A percentile compares a stretch with the other conserved stretches of the same genome.
phyloP scores from a whole-genome alignment of 2,797 vertebrate species.

The Ctenopoma kingsleyae region DNA sequence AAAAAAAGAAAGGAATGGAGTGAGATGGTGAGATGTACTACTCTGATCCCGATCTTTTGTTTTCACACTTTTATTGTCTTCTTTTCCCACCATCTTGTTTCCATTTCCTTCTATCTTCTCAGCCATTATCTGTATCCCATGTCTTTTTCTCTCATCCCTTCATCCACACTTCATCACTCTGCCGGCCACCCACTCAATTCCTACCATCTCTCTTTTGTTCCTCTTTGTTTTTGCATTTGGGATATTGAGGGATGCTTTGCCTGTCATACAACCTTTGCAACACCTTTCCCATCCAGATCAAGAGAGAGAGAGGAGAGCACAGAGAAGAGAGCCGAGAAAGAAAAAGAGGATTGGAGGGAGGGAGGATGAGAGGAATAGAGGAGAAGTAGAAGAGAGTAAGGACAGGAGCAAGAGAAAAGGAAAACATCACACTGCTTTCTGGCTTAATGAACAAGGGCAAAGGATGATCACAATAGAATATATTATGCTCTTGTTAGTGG shows the following conservation, averaged over 20 bases:
- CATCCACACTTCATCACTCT: slow-evolving; percentile 44
- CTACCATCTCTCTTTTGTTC: slow-evolving; percentile 66
- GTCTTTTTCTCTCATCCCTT: slow-evolving; percentile 44
- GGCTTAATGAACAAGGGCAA: slow-evolving; percentile 87
- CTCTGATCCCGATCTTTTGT: slow-evolving; percentile 49
- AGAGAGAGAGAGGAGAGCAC: slow-evolving; percentile 27
- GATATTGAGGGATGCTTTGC: slow-evolving; percentile 86
- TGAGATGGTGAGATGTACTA: slow-evolving; percentile 46
- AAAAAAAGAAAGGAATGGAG: slow-evolving; percentile 73
- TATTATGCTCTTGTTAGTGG: slow-evolving; percentile 88
- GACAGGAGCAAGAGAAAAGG: slow-evolving; percentile 63
- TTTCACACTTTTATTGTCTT: slow-evolving; percentile 43
- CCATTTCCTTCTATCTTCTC: slow-evolving; percentile 34
- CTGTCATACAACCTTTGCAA: slow-evolving; percentile 92
- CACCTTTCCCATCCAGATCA: slow-evolving; percentile 81
- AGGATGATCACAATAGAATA: slow-evolving; percentile 88
- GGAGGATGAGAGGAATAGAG: slow-evolving; percentile 36
- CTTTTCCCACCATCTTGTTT: slow-evolving; percentile 43
- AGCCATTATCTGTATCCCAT: slow-evolving; percentile 27
- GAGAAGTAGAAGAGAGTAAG: slow-evolving; percentile 44
- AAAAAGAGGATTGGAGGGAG: slow-evolving; percentile 33
- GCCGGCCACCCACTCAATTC: slow-evolving; percentile 50
- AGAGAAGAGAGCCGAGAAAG: slow-evolving; percentile 22
- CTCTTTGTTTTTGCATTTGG: slow-evolving; percentile 57
- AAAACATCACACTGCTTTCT: slow-evolving; percentile 78